These are phyloP conservation scores for Muscidifurax raptorellus DNA, from an alignment of 1,140 invertebrate genomes.

Conservation along the genomic window DNA sequence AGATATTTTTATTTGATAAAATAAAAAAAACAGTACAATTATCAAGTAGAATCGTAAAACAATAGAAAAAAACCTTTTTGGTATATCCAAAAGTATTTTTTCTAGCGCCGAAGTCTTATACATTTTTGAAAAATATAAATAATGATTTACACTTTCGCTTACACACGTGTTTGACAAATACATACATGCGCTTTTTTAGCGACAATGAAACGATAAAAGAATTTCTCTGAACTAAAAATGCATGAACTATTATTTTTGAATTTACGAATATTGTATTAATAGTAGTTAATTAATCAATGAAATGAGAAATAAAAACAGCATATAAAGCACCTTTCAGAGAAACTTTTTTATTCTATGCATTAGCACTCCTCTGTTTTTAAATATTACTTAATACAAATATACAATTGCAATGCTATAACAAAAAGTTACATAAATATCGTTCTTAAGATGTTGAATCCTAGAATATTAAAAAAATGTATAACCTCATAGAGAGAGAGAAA, in stretches of 20 bases:
- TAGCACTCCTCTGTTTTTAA: background rate
- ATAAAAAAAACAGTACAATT: constrained; percentile 43
- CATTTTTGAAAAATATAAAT: constrained; percentile 48
- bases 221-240: constrained; percentile 28
- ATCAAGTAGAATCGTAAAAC: constrained; percentile 44
- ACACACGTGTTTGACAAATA: constrained; percentile 14
- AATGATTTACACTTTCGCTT: constrained; percentile 31
- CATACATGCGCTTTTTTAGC: constrained; percentile 9
- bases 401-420: constrained; percentile 39
- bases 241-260: background rate
- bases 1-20: constrained; percentile 48
- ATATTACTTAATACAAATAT: constrained; percentile 40
- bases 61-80: constrained; percentile 27
- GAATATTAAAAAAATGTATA: constrained; percentile 37
- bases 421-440: constrained; percentile 27
- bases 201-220: constrained; percentile 32
- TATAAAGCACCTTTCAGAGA: constrained; percentile 9
- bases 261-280: background rate
- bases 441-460: constrained; percentile 16
- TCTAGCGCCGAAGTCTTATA: constrained; percentile 19
- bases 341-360: constrained; percentile 23
- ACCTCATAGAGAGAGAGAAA: constrained; percentile 12
- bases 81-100: constrained; percentile 30
- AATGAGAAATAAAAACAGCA: background rate
- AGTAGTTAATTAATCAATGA: background rate